Base-by-base conservation (phyloP, 2,888 invertebrate genomes). In the Elgonia sp. region DNA sequence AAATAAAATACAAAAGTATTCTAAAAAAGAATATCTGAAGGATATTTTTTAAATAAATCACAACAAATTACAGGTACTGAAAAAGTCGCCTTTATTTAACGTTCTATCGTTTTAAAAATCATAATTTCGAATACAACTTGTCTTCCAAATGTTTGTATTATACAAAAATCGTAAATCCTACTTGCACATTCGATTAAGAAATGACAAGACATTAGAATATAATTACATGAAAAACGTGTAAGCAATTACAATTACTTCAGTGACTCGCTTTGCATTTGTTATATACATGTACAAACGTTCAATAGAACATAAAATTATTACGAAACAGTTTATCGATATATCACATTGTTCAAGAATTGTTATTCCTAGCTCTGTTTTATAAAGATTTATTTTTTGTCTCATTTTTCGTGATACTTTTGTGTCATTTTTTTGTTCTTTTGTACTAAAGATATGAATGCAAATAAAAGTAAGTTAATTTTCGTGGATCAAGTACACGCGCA, bases 191-290 rank as follows among this genome's bases (percentile, higher is more conserved):
- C 75, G 84, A 87, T 80, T 87, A 82, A 80, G 80, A 87, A 87
- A 87, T 84, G 87, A 84, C 87, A 87, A 87, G 87, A 87, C 84
- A 83, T 76, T 84, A 87, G 84, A 87, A 81, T 87, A 84, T 84
- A 84, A 87, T 87, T 87, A 84, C 84, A 87, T 87, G 87, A 84
- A 87, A 87, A 84, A 80, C 81, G 87, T 87, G 84, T 87, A 87
- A 87, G 87, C 87, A 87, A 84, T 84, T 80, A 87, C 80, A 87
- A 76, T 87, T 87, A 87, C 60, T 84, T 70, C 83, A 75, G 69
- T 84, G 84, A 87, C 84, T 87, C 81, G 81, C 69, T 63, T 81
- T 87, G 76, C 75, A 87, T 81, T 87, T 84, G 75, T 87, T 87
- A 87, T 87, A 84, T 87, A 87, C 87, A 87, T 76, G 80, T 87